phyloP scores from a whole-genome alignment of 2,888 invertebrate genomes.

The Agrochola lota region DNA sequence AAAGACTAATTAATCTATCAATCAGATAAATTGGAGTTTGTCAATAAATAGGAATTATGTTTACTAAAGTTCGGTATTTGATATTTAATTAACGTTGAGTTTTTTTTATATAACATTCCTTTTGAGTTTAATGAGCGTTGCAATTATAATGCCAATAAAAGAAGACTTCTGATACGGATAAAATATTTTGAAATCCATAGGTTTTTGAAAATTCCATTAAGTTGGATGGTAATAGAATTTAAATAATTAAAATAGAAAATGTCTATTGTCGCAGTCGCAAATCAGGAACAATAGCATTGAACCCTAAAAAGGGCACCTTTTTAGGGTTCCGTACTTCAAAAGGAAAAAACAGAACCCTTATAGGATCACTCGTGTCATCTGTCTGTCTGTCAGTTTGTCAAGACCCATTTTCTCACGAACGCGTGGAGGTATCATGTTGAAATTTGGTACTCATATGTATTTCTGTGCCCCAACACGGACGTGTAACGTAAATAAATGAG shows the following conservation, averaged over 20 bases:
- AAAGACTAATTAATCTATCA: conserved; percentile 53
- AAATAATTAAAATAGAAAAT: not conserved
- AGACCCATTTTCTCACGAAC: no score
- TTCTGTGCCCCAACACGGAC: no score
- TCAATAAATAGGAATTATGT: conserved; percentile 51
- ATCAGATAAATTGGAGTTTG: conserved; percentile 51
- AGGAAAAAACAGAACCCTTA: no score
- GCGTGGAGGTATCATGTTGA: no score
- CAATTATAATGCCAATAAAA: not conserved
- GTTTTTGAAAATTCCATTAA: not conserved
- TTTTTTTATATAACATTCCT: conserved; percentile 13
- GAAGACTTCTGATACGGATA: not conserved
- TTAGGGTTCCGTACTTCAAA: no score
- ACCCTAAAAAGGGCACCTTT: no score
- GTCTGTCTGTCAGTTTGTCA: no score
- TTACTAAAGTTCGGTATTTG: conserved; percentile 28
- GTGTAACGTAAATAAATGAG: no score
- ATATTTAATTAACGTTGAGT: conserved; percentile 22
- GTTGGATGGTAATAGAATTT: not conserved
- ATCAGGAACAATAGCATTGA: not conserved
- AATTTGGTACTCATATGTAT: no score
- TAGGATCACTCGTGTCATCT: no score
- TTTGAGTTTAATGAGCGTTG: conserved; percentile 4
- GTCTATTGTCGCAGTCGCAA: not conserved
- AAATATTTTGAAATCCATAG: no score